A percentile compares a stretch with the other conserved stretches of the same genome.
Evolutionary conservation across 2,113 vertebrate genomes (phyloP).

Genomic region (Hypomesus transpacificus): DNA sequence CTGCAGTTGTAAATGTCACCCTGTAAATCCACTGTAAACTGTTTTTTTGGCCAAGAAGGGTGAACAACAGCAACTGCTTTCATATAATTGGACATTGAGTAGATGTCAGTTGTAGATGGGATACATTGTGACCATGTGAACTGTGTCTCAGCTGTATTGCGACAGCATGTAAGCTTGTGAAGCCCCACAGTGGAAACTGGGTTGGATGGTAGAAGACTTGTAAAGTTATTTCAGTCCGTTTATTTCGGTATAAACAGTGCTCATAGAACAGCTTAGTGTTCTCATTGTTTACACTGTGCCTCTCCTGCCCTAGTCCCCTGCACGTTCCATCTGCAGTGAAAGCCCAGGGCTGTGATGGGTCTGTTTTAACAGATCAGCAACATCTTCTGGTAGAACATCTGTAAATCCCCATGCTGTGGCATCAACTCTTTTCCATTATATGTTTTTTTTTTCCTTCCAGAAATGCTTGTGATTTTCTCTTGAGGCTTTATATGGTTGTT

Average conservation of each 20-base stretch:
- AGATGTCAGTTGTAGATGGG: slow-evolving; percentile 21
- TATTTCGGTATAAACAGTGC: not conserved
- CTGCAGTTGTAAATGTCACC: slow-evolving; percentile 63
- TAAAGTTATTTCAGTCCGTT: not conserved
- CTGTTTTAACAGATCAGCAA: slow-evolving; percentile 5
- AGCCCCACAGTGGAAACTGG: not conserved
- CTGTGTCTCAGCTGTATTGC: slow-evolving; percentile 20
- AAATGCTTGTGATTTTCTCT: slow-evolving; percentile 3
- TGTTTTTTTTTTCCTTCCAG: not conserved
- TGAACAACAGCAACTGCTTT: slow-evolving; percentile 58
- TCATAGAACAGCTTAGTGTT: slow-evolving; percentile 1
- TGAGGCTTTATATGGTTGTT: not conserved
- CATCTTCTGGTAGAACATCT: not conserved
- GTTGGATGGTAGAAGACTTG: not conserved
- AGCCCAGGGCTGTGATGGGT: slow-evolving; percentile 3
- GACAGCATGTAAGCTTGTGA: slow-evolving; percentile 3
- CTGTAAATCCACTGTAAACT: slow-evolving; percentile 68
- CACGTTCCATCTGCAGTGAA: slow-evolving; percentile 9
- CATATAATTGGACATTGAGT: slow-evolving; percentile 53
- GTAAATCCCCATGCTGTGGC: not conserved
- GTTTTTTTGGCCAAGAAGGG: slow-evolving; percentile 56
- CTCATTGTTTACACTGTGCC: slow-evolving; percentile 8
- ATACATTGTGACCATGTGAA: slow-evolving; percentile 6
- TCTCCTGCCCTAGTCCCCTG: not conserved
- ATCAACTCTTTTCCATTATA: slow-evolving; percentile 1